A percentile compares a stretch with the other conserved stretches of the same genome.
Evolutionary conservation across 2,113 vertebrate genomes (phyloP).

Genomic region (Indicator indicator): DNA sequence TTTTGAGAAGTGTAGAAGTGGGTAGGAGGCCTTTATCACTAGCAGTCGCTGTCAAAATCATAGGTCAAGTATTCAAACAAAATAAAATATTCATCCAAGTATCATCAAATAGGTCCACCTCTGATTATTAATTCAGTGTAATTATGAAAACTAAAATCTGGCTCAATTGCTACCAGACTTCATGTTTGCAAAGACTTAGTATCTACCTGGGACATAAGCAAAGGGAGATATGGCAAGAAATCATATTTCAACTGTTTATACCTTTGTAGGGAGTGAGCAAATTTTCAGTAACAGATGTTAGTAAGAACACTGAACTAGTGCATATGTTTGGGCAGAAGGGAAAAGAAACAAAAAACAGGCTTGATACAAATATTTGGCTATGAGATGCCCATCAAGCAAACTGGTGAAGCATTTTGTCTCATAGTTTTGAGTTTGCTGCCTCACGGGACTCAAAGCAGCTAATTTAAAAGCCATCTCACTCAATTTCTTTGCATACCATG

Average conservation of each 20-base stretch:
- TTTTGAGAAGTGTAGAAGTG: background rate
- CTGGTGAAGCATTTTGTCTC: background rate
- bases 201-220: background rate
- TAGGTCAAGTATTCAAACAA: background rate
- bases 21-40: background rate
- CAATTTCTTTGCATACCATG: background rate
- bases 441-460: background rate
- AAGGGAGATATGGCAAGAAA: background rate
- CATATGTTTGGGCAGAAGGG: background rate
- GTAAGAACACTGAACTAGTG: background rate
- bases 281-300: background rate
- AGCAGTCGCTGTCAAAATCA: background rate
- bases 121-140: background rate
- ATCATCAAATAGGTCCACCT: background rate
- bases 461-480: background rate
- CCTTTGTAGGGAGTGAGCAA: background rate
- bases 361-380: background rate
- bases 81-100: background rate
- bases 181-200: background rate
- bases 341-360: background rate
- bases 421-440: background rate
- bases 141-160: background rate
- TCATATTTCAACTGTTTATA: background rate
- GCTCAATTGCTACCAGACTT: background rate
- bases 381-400: background rate